Base-by-base conservation (phyloP, 1,140 invertebrate genomes). In the Oscheius sp. region DNA sequence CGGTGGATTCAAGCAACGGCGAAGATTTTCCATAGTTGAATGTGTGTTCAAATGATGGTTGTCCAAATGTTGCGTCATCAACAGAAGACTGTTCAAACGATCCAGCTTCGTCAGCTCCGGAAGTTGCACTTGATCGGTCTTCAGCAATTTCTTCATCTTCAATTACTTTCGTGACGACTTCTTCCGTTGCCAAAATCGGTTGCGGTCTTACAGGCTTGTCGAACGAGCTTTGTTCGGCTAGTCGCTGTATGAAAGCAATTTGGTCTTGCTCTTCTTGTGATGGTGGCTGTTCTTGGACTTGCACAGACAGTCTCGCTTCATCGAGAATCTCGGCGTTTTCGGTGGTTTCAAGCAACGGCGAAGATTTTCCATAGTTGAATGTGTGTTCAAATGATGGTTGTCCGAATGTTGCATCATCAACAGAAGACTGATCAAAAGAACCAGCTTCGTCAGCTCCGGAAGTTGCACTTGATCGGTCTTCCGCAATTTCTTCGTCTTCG, bases 221-320 rank as follows among this genome's bases (percentile, higher is more conserved):
- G 32, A 70, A 70, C 4, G 52, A 66, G 28, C 49, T 32, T 62
- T 69, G 52, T 13, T 35, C 59, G 28, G 66, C 66, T 35, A 69
- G 42, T 31, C 36, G 55, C 26, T 23, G 36, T 31, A 68, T 59
- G 4, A 20, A 18, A 59, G 67, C 67, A 29, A 59, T 68, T 42
- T 68, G 67, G 45, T 68, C 67, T 15, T 59, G 23, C 45, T 68
- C 67, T 36, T 58, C 67, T 42, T 68, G 52, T 26, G 67, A 36
- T 3, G 61, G 34, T 26, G 46, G 36, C 2, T 4, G 32, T 26
- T 73, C 59, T 32, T 26, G 1, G 23, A 10, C 28, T 61, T 18
- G 35, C 10, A 45, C 36, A 45, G 55, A 10, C 32, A 10, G 28
- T n/a, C 3, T 34, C 10, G n/a, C 20, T 15, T 28, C 64, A 20